Evolutionary conservation across 1,140 invertebrate genomes (phyloP), one percentile per base, ranked within the genome.

Genomic region (Drosophila repletoides): DNA sequence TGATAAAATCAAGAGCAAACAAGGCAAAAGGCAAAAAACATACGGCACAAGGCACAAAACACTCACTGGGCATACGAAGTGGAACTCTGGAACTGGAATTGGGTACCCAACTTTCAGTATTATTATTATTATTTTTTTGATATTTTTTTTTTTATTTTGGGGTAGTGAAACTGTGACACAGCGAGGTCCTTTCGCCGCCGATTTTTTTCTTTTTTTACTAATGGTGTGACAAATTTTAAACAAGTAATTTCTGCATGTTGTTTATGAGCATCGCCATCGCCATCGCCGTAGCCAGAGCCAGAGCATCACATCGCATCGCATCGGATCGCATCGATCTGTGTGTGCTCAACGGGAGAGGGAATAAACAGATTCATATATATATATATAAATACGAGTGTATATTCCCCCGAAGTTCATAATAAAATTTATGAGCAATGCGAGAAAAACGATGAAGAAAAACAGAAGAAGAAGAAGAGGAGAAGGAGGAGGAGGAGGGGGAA

Each of bases 151-250:
- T 6, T 7, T 41, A 2, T 24, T 19, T 21, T 31, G 46, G 31
- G 29, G 52, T 31, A 40, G 15, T 55, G 17, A 21, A 22, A 3
- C 52, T 52, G 19, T 55, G 58, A 40, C 49, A 56, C 77, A 79
- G 79, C 79, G 70, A 84, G 79, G 72, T 84, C 79, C 79, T 84
- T 84, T 86, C 75, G 79, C 79, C 77, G 77, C 64, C 69, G 77
- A 56, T 76, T 83, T 72, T 77, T 49, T 80, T 86, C 52, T 76
- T 83, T 72, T 77, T 49, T 80, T 86, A 80, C 80, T 86, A 86
- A 86, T 86, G 80, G 80, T 86, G 80, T 86, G 80, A 86, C 80
- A 86, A 86, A 86, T 86, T 86, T 86, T 86, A 80, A 87, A 86
- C 80, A 86, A 86, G 80, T 86, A 86, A 86, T 86, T 86, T 86